These are phyloP conservation scores for Mellilla xanthometata DNA, from an alignment of 2,888 invertebrate genomes.

Conservation along the genomic window DNA sequence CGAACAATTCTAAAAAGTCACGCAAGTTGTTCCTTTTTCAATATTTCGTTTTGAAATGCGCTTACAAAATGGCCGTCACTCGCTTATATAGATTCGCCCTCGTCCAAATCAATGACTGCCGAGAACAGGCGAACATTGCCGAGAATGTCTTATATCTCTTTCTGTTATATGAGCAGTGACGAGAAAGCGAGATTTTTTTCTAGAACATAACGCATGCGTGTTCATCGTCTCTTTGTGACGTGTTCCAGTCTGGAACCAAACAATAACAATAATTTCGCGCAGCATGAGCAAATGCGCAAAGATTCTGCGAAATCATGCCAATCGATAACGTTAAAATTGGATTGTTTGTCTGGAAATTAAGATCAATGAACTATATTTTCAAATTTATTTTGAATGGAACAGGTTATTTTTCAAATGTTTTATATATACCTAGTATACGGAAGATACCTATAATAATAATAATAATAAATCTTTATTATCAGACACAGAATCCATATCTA, in stretches of 20 bases:
- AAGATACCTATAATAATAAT: too few species aligned
- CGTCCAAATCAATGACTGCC: conserved; percentile 29
- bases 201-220: conserved; percentile 26
- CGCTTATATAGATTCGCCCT: conserved; percentile 26
- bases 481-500: too few species aligned
- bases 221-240: conserved; percentile 24
- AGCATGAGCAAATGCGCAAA: conserved; percentile 6
- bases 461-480: too few species aligned
- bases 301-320: conserved; percentile 26
- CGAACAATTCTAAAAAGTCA: conserved; percentile 33
- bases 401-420: too few species aligned
- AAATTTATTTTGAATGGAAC: too few species aligned
- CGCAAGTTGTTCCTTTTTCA: conserved; percentile 32
- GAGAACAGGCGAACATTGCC: conserved; percentile 22
- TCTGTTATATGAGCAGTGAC: conserved; percentile 6
- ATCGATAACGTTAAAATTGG: conserved; percentile 11
- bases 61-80: conserved; percentile 25
- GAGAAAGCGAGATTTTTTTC: conserved; percentile 22
- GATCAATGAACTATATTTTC: background rate
- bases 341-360: conserved; percentile 8
- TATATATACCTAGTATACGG: too few species aligned
- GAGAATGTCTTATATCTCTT: conserved; percentile 16
- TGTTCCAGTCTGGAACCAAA: conserved; percentile 8
- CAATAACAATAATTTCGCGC: conserved; percentile 21
- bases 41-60: conserved; percentile 29